Evolutionary conservation across 2,113 vertebrate genomes (phyloP).

Genomic region (Aegypius monachus): DNA sequence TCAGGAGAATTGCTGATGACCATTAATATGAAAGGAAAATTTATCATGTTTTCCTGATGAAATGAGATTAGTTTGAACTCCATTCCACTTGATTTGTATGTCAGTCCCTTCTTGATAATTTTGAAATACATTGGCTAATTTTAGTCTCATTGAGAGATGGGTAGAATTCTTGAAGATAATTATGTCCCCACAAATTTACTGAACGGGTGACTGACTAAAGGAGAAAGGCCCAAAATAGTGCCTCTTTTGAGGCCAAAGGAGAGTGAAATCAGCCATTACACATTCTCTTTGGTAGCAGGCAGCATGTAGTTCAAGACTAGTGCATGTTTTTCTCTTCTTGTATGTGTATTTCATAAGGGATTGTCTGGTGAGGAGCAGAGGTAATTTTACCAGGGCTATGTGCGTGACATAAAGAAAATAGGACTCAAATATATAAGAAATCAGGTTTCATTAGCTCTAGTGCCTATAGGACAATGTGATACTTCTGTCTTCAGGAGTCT

Average conservation of each 20-base stretch:
- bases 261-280: background rate
- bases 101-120: background rate
- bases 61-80: background rate
- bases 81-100: background rate
- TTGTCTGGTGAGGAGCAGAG: background rate
- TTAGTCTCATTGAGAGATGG: background rate
- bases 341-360: background rate
- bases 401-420: background rate
- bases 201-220: background rate
- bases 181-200: background rate
- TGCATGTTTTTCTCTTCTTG: background rate
- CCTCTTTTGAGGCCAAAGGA: background rate
- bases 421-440: background rate
- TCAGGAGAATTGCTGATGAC: background rate
- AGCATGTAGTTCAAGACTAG: background rate
- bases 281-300: background rate
- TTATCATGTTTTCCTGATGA: background rate
- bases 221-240: background rate
- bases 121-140: background rate
- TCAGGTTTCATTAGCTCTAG: background rate
- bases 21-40: background rate
- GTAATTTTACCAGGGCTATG: background rate
- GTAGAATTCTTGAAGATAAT: background rate
- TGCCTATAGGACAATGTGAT: background rate
- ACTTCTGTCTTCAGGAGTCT: background rate